Evolutionary conservation across 2,888 invertebrate species (phyloP).

Genomic region (Lagria hirta): DNA sequence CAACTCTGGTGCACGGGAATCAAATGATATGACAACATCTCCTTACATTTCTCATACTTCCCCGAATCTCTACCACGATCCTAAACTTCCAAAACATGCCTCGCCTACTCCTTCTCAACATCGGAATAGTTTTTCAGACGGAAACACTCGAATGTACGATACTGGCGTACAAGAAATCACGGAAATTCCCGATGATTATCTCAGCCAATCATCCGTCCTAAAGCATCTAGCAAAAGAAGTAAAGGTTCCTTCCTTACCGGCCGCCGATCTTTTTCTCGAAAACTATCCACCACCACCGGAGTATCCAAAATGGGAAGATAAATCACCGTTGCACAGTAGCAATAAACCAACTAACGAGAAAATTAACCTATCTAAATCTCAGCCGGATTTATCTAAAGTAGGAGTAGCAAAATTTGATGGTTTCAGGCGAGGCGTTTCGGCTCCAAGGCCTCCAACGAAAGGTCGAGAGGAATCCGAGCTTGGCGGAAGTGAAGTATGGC

Average conservation of each 20-base stretch:
- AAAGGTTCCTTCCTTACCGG: conserved; percentile 47
- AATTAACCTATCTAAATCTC: conserved; percentile 72
- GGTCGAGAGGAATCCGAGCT: conserved; percentile 61
- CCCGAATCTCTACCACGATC: conserved; percentile 42
- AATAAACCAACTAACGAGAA: conserved; percentile 53
- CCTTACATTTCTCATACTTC: conserved; percentile 44
- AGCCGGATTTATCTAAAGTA: conserved; percentile 75
- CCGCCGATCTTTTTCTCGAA: conserved; percentile 39
- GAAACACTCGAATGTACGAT: conserved; percentile 31
- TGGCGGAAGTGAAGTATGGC: conserved; percentile 61
- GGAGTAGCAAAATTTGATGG: conserved; percentile 42
- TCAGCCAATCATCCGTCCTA: conserved; percentile 78
- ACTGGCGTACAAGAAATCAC: conserved; percentile 68
- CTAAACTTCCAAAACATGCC: conserved; percentile 47
- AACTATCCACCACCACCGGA: conserved; percentile 49
- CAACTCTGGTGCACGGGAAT: conserved; percentile 51
- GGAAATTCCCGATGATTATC: conserved; percentile 81
- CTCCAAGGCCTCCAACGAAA: conserved; percentile 59
- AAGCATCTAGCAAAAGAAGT: conserved; percentile 85
- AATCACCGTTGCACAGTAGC: conserved; percentile 44
- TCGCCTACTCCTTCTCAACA: conserved; percentile 48
- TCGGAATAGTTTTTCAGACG: conserved; percentile 38
- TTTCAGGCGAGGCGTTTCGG: conserved; percentile 50
- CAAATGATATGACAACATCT: conserved; percentile 41
- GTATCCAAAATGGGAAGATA: conserved; percentile 53